Evolutionary conservation across 2,797 vertebrate species (phyloP).

Genomic region (Synanceia verrucosa): DNA sequence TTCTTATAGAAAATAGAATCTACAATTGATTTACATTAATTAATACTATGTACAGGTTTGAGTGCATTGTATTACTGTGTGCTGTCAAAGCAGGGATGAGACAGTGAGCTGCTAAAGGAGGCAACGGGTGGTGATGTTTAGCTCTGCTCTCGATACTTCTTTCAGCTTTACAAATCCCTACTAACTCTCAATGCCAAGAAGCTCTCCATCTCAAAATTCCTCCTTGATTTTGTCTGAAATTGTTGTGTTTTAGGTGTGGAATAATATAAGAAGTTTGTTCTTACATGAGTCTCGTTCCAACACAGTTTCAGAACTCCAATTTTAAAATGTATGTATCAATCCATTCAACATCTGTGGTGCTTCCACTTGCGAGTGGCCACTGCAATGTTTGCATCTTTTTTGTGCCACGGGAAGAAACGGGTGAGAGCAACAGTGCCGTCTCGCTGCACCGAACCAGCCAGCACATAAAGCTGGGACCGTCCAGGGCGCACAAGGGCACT

Average conservation of each 20-base stretch:
- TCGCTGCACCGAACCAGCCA: conserved; percentile 81
- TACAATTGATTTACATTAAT: conserved; percentile 74
- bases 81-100: conserved; percentile 54
- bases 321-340: not conserved
- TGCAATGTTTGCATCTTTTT: conserved; percentile 83
- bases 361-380: conserved; percentile 88
- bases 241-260: not conserved
- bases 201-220: conserved; percentile 3
- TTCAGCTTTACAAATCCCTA: not conserved
- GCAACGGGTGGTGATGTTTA: conserved; percentile 24
- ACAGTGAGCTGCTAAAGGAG: conserved; percentile 26
- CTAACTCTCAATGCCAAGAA: not conserved
- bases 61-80: conserved; percentile 78
- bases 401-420: conserved; percentile 88
- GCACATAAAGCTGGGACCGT: conserved; percentile 84
- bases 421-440: conserved; percentile 80
- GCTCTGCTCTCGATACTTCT: conserved; percentile 26
- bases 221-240: conserved; percentile 1
- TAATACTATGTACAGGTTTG: conserved; percentile 77
- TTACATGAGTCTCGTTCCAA: conserved; percentile 4
- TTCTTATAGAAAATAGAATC: conserved; percentile 71
- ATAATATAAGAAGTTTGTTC: not conserved
- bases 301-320: conserved; percentile 8
- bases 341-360: conserved; percentile 86
- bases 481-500: conserved; percentile 76